A percentile compares a stretch with the other conserved stretches of the same genome.
These are phyloP conservation scores for Perca schrenkii DNA, from an alignment of 2,113 vertebrate species.

Conservation along the genomic window DNA sequence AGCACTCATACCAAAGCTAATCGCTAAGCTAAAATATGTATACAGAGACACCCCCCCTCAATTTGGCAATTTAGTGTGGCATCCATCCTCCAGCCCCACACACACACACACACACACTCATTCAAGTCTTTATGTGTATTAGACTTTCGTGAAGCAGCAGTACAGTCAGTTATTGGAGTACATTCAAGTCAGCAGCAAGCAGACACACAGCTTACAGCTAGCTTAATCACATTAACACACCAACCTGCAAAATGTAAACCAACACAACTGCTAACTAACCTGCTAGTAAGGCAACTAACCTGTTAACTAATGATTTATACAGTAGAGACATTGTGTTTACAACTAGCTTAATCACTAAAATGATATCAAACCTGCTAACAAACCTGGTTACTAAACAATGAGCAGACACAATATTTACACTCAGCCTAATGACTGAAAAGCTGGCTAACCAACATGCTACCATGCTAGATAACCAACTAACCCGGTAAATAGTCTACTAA, in stretches of 20 bases:
- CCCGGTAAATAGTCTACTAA: background rate
- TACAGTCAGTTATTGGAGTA: background rate
- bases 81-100: no score
- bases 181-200: conserved; percentile 26
- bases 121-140: conserved; percentile 20
- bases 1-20: conserved; percentile 42
- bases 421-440: background rate
- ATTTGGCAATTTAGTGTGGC: no score
- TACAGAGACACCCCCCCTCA: background rate
- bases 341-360: background rate
- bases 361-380: background rate
- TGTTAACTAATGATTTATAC: background rate
- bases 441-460: background rate
- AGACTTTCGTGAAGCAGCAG: conserved; percentile 20
- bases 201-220: background rate
- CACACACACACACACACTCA: background rate
- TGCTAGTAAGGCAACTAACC: background rate
- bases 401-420: background rate
- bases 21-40: conserved; percentile 37
- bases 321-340: background rate
- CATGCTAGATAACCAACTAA: background rate
- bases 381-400: background rate
- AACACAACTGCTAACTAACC: background rate
- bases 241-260: background rate
- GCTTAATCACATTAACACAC: background rate